Conservation (phyloP, 2,888 invertebrate species). For the Steinernema carpocapsae region DNA sequence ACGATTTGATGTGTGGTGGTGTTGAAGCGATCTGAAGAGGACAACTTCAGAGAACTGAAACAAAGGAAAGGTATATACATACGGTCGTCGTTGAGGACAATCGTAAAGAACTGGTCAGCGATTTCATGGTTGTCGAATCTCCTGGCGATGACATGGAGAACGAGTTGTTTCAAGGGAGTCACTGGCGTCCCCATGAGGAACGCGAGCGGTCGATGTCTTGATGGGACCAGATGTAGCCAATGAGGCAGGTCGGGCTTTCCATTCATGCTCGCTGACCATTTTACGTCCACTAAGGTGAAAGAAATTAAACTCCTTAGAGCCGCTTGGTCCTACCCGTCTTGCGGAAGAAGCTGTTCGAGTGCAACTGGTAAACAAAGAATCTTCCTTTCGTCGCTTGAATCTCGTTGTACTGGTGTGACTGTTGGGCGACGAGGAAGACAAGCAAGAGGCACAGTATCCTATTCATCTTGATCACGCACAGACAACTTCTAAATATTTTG, state of each 20-base stretch:
- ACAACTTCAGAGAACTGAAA: neutral
- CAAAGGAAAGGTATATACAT: constrained; percentile 31
- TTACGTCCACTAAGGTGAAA: constrained; percentile 61
- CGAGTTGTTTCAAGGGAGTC: constrained; percentile 57
- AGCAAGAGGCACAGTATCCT: neutral
- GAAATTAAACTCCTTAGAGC: neutral
- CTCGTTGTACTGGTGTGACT: constrained; percentile 24
- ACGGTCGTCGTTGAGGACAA: constrained; percentile 61
- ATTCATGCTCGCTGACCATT: constrained; percentile 65
- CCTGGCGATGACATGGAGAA: constrained; percentile 65
- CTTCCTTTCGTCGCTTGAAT: constrained; percentile 53
- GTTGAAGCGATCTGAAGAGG: constrained; percentile 47
- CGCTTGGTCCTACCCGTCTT: constrained; percentile 1
- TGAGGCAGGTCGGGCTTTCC: constrained; percentile 63
- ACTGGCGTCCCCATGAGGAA: constrained; percentile 66
- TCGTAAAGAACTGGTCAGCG: constrained; percentile 57
- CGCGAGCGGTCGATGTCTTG: constrained; percentile 62
- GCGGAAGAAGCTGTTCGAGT: constrained; percentile 49
- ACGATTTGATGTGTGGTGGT: constrained; percentile 56
- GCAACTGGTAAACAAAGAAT: constrained; percentile 59
- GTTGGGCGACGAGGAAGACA: neutral
- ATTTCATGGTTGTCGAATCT: constrained; percentile 61
- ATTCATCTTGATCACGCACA: neutral
- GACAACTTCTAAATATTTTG: neutral
- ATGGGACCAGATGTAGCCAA: constrained; percentile 63